Evolutionary conservation across 2,797 vertebrate species (phyloP).

Genomic region (Coranthus polyacanthus): DNA sequence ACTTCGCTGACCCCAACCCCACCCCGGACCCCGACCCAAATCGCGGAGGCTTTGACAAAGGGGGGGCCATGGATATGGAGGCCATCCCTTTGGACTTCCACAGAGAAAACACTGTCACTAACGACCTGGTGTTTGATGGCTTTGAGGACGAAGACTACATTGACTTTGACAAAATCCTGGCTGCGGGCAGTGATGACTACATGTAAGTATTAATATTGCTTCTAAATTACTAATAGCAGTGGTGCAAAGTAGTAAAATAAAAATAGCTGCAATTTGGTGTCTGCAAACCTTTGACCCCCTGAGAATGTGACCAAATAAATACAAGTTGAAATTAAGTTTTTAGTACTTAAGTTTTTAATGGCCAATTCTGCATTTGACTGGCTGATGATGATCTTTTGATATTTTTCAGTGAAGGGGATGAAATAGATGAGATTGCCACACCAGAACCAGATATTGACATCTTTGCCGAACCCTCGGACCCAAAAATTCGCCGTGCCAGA

Average conservation of each 20-base stretch:
- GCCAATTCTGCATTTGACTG: constrained; percentile 9
- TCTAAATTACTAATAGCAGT: no score
- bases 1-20: constrained; percentile 72
- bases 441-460: constrained; percentile 87
- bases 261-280: no score
- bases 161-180: constrained; percentile 90
- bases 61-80: constrained; percentile 58
- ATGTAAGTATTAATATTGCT: constrained; percentile 60
- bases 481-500: constrained; percentile 86
- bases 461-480: constrained; percentile 83
- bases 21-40: constrained; percentile 19
- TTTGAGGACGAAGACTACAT: constrained; percentile 96
- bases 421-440: constrained; percentile 88
- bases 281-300: no score
- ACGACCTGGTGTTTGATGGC: constrained; percentile 89
- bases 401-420: constrained; percentile 82
- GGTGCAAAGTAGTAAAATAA: not conserved
- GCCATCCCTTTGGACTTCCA: constrained; percentile 88
- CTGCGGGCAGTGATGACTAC: constrained; percentile 85
- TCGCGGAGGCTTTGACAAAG: constrained; percentile 57
- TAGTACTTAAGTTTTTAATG: no score
- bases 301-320: no score
- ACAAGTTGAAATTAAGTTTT: no score
- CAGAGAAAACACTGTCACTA: constrained; percentile 95
- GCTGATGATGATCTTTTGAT: constrained; percentile 15